Conservation (phyloP, 2,888 invertebrate species). For the Microctonus aethiopoides region DNA sequence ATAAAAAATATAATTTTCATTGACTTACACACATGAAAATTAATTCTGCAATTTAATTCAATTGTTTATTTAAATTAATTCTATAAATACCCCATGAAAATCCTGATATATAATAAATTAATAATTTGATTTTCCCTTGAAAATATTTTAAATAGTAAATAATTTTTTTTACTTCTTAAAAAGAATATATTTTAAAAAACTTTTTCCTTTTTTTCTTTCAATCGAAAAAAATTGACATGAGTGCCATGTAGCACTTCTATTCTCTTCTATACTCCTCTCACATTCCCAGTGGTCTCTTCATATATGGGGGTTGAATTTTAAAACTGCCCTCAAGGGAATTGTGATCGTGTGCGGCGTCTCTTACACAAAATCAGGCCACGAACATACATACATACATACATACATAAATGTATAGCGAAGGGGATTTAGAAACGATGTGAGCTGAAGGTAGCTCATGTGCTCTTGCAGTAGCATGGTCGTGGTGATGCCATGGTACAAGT, state of each 20-base stretch:
- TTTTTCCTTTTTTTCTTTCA: no score
- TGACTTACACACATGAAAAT: not conserved
- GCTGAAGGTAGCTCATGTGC: slow-evolving; percentile 50
- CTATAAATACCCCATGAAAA: no score
- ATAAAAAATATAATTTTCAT: not conserved
- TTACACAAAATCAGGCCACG: slow-evolving; percentile 62
- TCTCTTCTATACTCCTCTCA: not conserved
- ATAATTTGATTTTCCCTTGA: no score
- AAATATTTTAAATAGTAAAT: no score
- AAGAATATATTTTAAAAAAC: not conserved
- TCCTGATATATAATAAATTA: no score
- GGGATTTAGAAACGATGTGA: not conserved
- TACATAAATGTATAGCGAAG: not conserved
- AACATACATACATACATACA: not conserved
- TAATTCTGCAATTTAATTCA: no score
- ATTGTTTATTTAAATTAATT: no score
- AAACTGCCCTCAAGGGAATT: slow-evolving; percentile 62
- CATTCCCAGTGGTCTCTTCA: slow-evolving; percentile 49
- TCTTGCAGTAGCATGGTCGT: slow-evolving; percentile 51
- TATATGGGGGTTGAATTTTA: slow-evolving; percentile 65
- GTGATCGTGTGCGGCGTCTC: slow-evolving; percentile 42
- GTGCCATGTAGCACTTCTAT: slow-evolving; percentile 51
- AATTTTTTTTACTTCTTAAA: not conserved
- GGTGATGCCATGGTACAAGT: slow-evolving; percentile 59
- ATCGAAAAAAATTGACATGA: slow-evolving; percentile 62